These are phyloP conservation scores for Drosophila fulvimacula DNA, from an alignment of 2,888 invertebrate species.

Conservation along the genomic window DNA sequence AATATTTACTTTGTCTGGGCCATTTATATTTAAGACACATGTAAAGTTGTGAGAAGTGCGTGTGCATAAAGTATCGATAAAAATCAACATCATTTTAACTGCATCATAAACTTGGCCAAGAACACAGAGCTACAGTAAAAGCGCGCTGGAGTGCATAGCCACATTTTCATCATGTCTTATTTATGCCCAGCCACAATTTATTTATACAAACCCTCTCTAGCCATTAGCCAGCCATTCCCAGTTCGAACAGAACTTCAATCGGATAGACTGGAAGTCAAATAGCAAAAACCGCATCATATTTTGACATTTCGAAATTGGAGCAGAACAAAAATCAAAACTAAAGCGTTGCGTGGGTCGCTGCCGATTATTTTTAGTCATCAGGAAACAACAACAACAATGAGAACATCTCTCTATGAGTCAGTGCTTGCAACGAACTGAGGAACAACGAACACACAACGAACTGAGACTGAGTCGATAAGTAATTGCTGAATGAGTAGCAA, in stretches of 20 bases:
- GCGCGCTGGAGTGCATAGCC: background rate
- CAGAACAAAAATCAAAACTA: conserved; percentile 35
- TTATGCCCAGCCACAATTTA: conserved; percentile 3
- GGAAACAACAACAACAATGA: conserved; percentile 46
- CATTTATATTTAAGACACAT: conserved; percentile 48
- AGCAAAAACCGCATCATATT: conserved; percentile 34
- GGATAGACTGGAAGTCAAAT: background rate
- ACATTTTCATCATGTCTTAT: background rate
- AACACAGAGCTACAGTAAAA: conserved; percentile 6
- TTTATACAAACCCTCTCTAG: conserved; percentile 2
- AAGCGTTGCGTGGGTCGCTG: conserved; percentile 75
- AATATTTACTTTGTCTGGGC: conserved; percentile 26
- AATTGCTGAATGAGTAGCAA: conserved; percentile 5
- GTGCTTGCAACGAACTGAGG: conserved; percentile 23
- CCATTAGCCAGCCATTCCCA: background rate
- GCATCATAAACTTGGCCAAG: conserved; percentile 19
- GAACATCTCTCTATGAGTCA: conserved; percentile 30
- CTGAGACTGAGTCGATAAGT: conserved; percentile 27
- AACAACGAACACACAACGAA: conserved; percentile 38
- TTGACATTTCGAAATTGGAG: conserved; percentile 75
- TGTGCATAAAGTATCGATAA: conserved; percentile 32
- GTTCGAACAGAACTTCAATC: background rate
- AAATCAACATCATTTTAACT: conserved; percentile 15
- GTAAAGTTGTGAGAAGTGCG: conserved; percentile 25
- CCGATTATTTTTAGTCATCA: conserved; percentile 62